Conservation (phyloP, 2,888 invertebrate species). For the Eurytoma californica region DNA sequence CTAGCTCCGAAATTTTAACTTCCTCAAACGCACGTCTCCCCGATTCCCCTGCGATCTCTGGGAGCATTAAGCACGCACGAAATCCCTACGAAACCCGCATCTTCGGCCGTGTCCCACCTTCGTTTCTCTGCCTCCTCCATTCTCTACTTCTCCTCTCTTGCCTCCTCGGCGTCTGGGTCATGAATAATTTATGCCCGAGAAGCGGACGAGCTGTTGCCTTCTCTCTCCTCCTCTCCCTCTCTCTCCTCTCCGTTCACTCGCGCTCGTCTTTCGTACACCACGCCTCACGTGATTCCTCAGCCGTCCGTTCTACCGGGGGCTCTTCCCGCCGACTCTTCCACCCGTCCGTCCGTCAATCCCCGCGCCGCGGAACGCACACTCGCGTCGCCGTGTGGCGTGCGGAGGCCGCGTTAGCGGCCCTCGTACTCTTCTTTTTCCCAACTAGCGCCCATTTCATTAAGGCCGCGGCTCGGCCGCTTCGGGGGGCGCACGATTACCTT, state of each 20-base stretch:
- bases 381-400: neutral
- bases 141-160: conserved; percentile 19
- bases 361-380: neutral
- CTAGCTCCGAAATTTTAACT: neutral
- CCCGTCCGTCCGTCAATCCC: conserved; percentile 41
- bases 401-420: neutral
- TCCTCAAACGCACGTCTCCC: neutral
- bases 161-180: conserved; percentile 57
- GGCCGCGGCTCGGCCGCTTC: neutral
- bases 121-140: conserved; percentile 20
- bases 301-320: conserved; percentile 6
- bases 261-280: conserved; percentile 54
- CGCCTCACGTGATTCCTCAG: conserved; percentile 56
- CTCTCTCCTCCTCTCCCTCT: conserved; percentile 50
- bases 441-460: conserved; percentile 33
- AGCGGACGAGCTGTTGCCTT: conserved; percentile 65
- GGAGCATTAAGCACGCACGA: too few relatives aligned
- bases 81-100: conserved; percentile 1
- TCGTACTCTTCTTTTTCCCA: conserved; percentile 16
- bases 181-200: conserved; percentile 71
- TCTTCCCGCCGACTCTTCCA: conserved; percentile 15
- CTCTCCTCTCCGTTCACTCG: neutral
- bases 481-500: conserved; percentile 29
- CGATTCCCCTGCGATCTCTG: conserved; percentile 2
- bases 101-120: conserved; percentile 48